Percentiles rank a stretch among this genome's conserved stretches.
These are phyloP conservation scores for Marronus borbonicus DNA, from an alignment of 2,888 invertebrate species.

Conservation along the genomic window DNA sequence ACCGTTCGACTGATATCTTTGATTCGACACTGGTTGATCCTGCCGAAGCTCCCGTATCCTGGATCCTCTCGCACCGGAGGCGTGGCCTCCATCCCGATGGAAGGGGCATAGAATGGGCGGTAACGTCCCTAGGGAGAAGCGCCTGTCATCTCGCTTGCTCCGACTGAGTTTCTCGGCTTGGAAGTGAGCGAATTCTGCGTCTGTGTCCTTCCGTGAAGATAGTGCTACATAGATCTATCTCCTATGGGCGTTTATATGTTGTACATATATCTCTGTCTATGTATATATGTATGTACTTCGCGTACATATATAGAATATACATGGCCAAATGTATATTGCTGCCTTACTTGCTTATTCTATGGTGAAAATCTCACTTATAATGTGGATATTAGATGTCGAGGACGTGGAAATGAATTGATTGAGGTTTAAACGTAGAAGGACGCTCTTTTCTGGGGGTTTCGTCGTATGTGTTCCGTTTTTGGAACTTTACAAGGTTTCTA, in stretches of 20 bases:
- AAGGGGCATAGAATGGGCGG: slow-evolving; percentile 76
- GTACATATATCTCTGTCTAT: background rate
- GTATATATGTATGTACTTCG: background rate
- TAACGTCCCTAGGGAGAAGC: slow-evolving; percentile 73
- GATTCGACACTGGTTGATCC: slow-evolving; percentile 59
- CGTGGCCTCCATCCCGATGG: slow-evolving; percentile 60
- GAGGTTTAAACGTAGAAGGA: background rate
- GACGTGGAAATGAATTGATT: background rate
- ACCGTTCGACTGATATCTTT: slow-evolving; percentile 53
- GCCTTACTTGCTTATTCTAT: background rate
- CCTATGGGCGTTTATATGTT: background rate
- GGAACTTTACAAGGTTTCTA: too few relatives aligned
- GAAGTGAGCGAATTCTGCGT: slow-evolving; percentile 38
- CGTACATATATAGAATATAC: too few relatives aligned
- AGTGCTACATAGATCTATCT: slow-evolving; percentile 50
- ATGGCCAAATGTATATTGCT: background rate
- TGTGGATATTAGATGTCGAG: background rate
- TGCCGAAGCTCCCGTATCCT: slow-evolving; percentile 58
- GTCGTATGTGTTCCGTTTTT: too few relatives aligned
- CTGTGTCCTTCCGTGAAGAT: slow-evolving; percentile 56
- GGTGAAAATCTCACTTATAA: background rate
- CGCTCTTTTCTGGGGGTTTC: too few relatives aligned
- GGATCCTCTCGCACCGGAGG: slow-evolving; percentile 66
- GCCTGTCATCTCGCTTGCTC: slow-evolving; percentile 58
- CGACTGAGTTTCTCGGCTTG: background rate